Evolutionary conservation across 1,140 invertebrate species (phyloP).

Genomic region (Pogonomyrmex barbatus): DNA sequence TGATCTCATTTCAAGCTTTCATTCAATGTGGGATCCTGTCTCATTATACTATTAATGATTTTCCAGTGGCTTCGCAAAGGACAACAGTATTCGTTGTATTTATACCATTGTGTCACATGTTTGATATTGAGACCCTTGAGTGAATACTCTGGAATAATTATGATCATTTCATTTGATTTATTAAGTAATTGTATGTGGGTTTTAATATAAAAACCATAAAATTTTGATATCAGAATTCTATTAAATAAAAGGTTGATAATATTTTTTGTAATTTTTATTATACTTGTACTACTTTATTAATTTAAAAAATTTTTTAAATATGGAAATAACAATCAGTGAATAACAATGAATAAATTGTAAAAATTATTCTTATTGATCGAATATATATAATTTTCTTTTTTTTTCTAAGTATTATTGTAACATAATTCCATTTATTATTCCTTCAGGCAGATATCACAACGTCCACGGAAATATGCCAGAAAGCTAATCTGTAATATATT

Average conservation of each 20-base stretch:
- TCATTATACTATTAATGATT: slow-evolving; percentile 61
- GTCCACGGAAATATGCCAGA: slow-evolving; percentile 8
- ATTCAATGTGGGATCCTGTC: slow-evolving; percentile 41
- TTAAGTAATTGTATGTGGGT: neutral
- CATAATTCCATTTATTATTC: slow-evolving; percentile 30
- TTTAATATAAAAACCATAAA: slow-evolving; percentile 18
- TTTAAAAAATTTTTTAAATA: neutral
- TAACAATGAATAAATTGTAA: neutral
- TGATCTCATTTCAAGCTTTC: slow-evolving; percentile 55
- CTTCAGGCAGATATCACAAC: neutral
- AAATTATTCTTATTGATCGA: neutral
- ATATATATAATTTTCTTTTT: neutral
- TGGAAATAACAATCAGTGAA: neutral
- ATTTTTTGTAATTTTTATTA: neutral
- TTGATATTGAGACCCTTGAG: slow-evolving; percentile 16
- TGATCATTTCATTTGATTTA: neutral
- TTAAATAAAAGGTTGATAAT: neutral
- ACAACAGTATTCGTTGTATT: slow-evolving; percentile 21
- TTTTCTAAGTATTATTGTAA: neutral
- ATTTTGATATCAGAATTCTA: neutral
- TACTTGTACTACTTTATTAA: neutral
- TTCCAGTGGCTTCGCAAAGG: slow-evolving; percentile 13
- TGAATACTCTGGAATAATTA: neutral
- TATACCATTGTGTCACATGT: neutral
- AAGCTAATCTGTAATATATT: neutral